Conservation (phyloP, 2,797 vertebrate genomes). For the Myotis planiceps region DNA sequence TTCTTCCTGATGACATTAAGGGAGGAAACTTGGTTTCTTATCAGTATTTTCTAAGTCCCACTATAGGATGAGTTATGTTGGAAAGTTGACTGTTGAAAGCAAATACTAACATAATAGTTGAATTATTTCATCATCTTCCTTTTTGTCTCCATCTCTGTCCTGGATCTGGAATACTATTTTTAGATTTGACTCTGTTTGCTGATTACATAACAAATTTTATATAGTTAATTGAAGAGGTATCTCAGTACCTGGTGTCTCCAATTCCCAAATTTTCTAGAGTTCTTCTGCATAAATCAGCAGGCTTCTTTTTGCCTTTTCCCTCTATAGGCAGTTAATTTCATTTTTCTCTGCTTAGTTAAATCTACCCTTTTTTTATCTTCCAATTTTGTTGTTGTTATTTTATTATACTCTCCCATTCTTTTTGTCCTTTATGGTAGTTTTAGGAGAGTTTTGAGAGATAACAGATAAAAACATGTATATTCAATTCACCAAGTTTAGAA, state of each 20-base stretch:
- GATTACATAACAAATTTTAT: slow-evolving; percentile 30
- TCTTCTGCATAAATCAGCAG: not conserved
- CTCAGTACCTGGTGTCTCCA: not conserved
- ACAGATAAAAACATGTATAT: not conserved
- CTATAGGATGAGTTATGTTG: not conserved
- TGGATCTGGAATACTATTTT: slow-evolving; percentile 50
- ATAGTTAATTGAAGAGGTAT: slow-evolving; percentile 45
- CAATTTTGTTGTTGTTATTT: not conserved
- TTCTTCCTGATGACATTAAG: slow-evolving; percentile 14
- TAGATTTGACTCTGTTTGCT: slow-evolving; percentile 54
- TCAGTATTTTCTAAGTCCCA: not conserved
- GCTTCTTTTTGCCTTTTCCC: not conserved
- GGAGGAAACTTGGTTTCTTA: not conserved
- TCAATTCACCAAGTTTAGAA: not conserved
- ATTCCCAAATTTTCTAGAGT: not conserved
- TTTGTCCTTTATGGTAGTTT: slow-evolving; percentile 34
- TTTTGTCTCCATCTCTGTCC: slow-evolving; percentile 22
- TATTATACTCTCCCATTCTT: not conserved
- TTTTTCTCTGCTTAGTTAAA: slow-evolving; percentile 20
- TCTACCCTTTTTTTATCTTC: not conserved
- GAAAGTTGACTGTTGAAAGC: not conserved
- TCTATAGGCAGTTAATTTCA: not conserved
- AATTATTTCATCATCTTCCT: not conserved
- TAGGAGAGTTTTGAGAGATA: not conserved
- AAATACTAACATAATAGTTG: not conserved